Evolutionary conservation across 2,113 vertebrate species (phyloP), one percentile per base, ranked within the genome.

Genomic region (Sphaerodactylus townsendi): DNA sequence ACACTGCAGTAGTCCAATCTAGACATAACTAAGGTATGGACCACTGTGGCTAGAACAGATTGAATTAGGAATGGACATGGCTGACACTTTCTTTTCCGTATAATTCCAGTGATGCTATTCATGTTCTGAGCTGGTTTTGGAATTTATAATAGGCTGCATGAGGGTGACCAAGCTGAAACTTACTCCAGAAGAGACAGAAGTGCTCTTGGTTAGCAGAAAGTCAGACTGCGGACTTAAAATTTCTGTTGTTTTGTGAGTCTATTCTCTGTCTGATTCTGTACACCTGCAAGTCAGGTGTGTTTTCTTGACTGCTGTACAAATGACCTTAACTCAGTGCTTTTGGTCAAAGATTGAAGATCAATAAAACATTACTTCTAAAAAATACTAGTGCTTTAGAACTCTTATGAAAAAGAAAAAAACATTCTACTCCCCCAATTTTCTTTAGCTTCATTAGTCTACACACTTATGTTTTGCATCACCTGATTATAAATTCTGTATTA

Each of bases 301-400:
- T 82, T 82, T 62, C 59, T 35, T 74, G 71, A 82, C 10, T 10
- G 64, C 75, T 59, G 35, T 74, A 74, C n/a, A 82, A 82, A 82
- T 82, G 56, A 75, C 71, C 39, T 64, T 82, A 71, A 62, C 62
- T 65, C n/a, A 21, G n/a, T 50, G 71, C 50, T 41, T 74, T 82
- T 23, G 6, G 39, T 64, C n/a, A 35, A 74, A 74, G 35, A 23
- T 35, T 65, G 56, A 65, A 74, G 53, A 66, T 75, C 44, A 23
- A 74, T 48, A 74, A 13, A 82, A 48, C 6, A 35, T 25, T 23
- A 28, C 44, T 64, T 48, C 33, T 82, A 15, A 74, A 30, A 59
- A 75, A 82, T 25, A 74, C 7, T 2, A 9, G n/a, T 64, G 25
- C 65, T 28, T 39, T 30, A n/a, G 37, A 77, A 41, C 14, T 44